phyloP scores from a whole-genome alignment of 2,113 vertebrate genomes.

The Elephantulus edwardii region DNA sequence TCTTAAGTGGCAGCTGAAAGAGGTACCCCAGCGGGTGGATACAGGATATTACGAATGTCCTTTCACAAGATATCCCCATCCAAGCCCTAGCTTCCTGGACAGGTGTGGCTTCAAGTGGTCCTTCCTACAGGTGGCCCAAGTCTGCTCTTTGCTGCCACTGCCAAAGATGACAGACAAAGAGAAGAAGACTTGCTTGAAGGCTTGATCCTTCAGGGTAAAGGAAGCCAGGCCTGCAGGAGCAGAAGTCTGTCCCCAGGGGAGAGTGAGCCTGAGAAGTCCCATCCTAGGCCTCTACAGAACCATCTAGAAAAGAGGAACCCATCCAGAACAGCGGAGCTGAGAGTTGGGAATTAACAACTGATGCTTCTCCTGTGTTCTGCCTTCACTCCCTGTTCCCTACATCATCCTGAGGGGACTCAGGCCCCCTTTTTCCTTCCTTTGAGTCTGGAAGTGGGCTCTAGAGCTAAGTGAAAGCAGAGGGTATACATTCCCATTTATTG shows the following conservation, averaged over 20 bases:
- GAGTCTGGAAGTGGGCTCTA: background rate
- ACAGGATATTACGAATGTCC: constrained; percentile 78
- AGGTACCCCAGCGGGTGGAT: constrained; percentile 62
- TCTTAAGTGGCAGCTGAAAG: constrained; percentile 75
- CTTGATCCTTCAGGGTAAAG: background rate
- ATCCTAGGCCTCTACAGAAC: background rate
- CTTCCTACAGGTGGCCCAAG: constrained; percentile 69
- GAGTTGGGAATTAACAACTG: background rate
- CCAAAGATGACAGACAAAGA: constrained; percentile 58
- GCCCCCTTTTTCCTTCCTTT: background rate
- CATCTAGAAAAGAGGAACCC: background rate
- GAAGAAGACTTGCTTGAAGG: background rate
- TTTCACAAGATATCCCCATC: constrained; percentile 67
- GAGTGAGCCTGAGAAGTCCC: background rate
- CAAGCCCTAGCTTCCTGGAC: constrained; percentile 69
- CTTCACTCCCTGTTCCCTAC: rapidly evolving
- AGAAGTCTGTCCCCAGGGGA: background rate
- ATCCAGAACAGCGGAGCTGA: background rate
- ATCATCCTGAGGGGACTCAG: background rate
- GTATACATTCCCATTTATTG: background rate
- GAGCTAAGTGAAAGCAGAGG: background rate
- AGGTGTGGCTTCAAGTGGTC: constrained; percentile 75
- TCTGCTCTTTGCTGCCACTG: constrained; percentile 31
- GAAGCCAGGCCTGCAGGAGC: background rate
- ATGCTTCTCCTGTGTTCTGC: background rate